Base-by-base conservation (phyloP, 92 coral and sea anemone species). In the Zoanthus sociatus region DNA sequence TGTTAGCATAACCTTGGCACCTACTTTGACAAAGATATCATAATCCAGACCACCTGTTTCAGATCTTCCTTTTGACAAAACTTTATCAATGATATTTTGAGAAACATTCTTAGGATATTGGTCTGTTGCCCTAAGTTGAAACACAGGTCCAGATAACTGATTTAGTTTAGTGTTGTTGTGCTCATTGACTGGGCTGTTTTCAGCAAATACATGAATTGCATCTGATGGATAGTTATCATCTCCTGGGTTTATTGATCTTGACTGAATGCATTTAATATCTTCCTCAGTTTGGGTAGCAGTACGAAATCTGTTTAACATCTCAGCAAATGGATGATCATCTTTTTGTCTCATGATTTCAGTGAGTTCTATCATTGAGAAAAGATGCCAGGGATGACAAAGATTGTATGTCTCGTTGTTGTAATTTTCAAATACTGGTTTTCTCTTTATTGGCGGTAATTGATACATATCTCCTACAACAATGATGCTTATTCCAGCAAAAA, bases 281-380 rank as follows among this genome's bases (percentile, higher is more conserved):
- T 37, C 42, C 42, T 37, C 42, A 37, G 42, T 37, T 37, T 37
- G 42, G 2, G 1, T 0, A 37, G 3, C 42, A 37, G 42, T 37
- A 37, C 93, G 79, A 45, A 94, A 73, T 82, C 97, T 84, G 47
- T 94, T 94, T n/a, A 94, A 71, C 16, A 90, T 87, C 69, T 90
- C 88, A 15, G 81, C 83, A 81, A 93, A 93, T 82, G 87, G 90
- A 21, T 76, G 63, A 20, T 76, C 81, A 76, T 76, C 81, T 76
- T 76, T 48, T 3, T 13, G 26, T 74, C 50, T 60, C 76, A 37
- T 37, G 42, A 37, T 37, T 37, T 37, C 42, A 37, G 42, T 37
- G 42, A 37, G 42, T 37, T 37, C 83, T 51, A 53, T 75, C 89
- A 86, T 86, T 86, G 45, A 50, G 63, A 86, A 86, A 32, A 86